phyloP scores from a whole-genome alignment of 2,797 vertebrate species.

The Merluccius polli region DNA sequence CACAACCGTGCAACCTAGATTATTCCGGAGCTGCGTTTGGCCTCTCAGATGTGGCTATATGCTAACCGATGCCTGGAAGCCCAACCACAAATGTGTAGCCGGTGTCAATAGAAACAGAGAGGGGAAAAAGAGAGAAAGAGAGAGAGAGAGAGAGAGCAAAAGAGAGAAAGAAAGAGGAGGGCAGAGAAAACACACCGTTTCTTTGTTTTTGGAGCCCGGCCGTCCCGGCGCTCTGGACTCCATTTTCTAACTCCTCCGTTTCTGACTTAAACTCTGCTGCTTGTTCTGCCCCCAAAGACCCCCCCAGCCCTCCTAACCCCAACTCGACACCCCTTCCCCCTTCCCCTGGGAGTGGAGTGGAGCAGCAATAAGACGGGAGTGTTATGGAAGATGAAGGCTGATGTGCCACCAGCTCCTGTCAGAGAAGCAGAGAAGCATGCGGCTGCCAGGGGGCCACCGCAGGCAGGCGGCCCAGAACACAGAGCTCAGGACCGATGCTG shows the following conservation, averaged over 20 bases:
- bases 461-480: background rate
- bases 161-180: conserved; percentile 19
- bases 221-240: conserved; percentile 49
- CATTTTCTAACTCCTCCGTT: conserved; percentile 37
- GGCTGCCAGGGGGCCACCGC: background rate
- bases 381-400: conserved; percentile 39
- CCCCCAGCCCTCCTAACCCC: background rate
- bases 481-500: too few species aligned
- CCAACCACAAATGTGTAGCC: conserved; percentile 18
- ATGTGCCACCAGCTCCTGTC: conserved; percentile 46
- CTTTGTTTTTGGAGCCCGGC: conserved; percentile 62
- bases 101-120: conserved; percentile 22
- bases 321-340: background rate
- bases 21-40: conserved; percentile 11
- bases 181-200: conserved; percentile 47
- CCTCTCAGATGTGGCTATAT: conserved; percentile 28
- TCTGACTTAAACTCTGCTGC: conserved; percentile 10
- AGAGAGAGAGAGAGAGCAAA: conserved; percentile 24
- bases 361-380: conserved; percentile 40
- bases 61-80: conserved; percentile 19
- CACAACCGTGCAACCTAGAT: conserved; percentile 8
- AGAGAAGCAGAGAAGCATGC: background rate
- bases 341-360: background rate
- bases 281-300: background rate
- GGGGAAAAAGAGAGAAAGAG: conserved; percentile 20